Evolutionary conservation across 2,888 invertebrate species (phyloP), one percentile per base, ranked within the genome.

Genomic region (Tetragnatha montana): DNA sequence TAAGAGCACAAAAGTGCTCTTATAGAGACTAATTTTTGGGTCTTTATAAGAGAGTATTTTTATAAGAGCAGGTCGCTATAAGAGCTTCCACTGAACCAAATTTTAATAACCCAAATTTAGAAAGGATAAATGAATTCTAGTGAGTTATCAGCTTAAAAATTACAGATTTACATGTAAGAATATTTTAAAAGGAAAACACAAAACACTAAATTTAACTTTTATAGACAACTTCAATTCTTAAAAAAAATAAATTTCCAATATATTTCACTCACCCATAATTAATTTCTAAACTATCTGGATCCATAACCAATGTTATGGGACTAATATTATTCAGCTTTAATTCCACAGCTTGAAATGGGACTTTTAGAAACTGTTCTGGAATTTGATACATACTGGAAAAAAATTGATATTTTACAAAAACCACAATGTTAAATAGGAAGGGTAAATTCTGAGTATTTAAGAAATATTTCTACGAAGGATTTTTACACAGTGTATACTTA

Each of bases 261-360:
- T 35, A 47, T 78, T 22, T 60, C 8, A 83, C 89, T 71, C 75
- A 89, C 89, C 89, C 89, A 76, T 76, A 89, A 50, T 81, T 47
- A 71, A 85, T 0, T 12, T 21, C 14, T 7, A 85, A 22, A 78
- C 81, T 71, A 47, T 22, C 19, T n/a, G 69, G 14, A 75, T 71
- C 47, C 47, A 84, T 69, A 69, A 89, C 35, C 14, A 84, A 75
- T 35, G 80, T 84, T 0, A 84, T 69, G 19, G 89, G 89, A 22
- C 73, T 76, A 12, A 89, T 47, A 21, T 73, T 81, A 14, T 75
- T 22, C n/a, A 89, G 81, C 19, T 81, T 89, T 7, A 89, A 68
- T 21, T 81, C 60, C 68, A 86, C 68, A 22, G 85, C 89, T 81
- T 89, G 89, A 78, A 81, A 85, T 21, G 85, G 85, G 71, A 76